Evolutionary conservation across 2,888 invertebrate species (phyloP), one percentile per base, ranked within the genome.

Genomic region (Macrosiphum euphorbiae): DNA sequence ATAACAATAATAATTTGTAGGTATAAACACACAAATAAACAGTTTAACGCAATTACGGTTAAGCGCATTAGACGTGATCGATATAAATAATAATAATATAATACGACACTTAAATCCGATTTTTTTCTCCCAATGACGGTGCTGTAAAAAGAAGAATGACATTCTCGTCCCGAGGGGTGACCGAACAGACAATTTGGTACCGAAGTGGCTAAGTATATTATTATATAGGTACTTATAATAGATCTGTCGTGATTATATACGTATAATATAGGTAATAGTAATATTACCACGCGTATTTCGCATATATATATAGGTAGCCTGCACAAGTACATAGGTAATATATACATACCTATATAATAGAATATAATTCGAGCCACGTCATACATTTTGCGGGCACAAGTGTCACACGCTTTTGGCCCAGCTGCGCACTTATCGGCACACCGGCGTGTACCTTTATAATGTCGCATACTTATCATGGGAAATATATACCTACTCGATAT

Each of bases 401-500:
- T 67, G 67, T 35, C 67, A 35, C 67, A 67, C 67, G 35, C 67
- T 67, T 67, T 67, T 67, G 67, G 67, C 35, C 35, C 35, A 16
- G 67, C 67, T 67, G 35, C 20, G 35, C 35, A 67, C 67, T 67
- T 67, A 67, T 67, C 67, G 67, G n/a, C 35, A n/a, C 16, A 35
- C 67, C 5, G 67, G 4, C 1, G 35, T 67, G 67, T 67, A 67
- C 35, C 67, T 67, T 67, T 67, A 35, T 35, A 67, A 67, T 67
- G 35, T 67, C 16, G 52, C 52, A 52, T 52, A 47, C 44, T 86
- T 86, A 86, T 61, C 85, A 85, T 47, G 90, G 58, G 86, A 86
- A 92, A 55, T 86, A 16, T 52, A 52, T 52, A 52, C 52, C 16
- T 13, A 91, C 58, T 44, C 44, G 58, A 85, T 91, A 91, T 58